Percentiles rank a stretch among this genome's conserved stretches.
phyloP scores from a whole-genome alignment of 1,140 invertebrate species.

The honey bee (Apis mellifera) region Amel_HAv3.1 CM009938.2:4764001-4764500 shows the following conservation, averaged over 20 bases:
- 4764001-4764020: too few species aligned
- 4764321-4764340: conserved; percentile 28
- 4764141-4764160: neutral
- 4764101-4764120: neutral
- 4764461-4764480: neutral
- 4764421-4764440: too few species aligned
- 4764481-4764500: conserved; percentile 29
- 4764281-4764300: neutral
- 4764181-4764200: neutral
- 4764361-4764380: neutral
- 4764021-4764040: too few species aligned
- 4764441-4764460: too few species aligned
- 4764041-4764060: neutral
- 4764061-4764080: neutral
- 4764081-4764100: neutral
- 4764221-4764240: neutral
- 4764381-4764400: neutral
- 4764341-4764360: neutral
- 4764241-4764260: too few species aligned
- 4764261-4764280: neutral
- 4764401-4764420: conserved; percentile 6
- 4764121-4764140: neutral
- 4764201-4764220: neutral
- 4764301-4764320: conserved; percentile 10
- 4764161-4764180: conserved; percentile 4